Evolutionary conservation across 2,113 vertebrate genomes (phyloP).

Genomic region (Siniperca knerii): DNA sequence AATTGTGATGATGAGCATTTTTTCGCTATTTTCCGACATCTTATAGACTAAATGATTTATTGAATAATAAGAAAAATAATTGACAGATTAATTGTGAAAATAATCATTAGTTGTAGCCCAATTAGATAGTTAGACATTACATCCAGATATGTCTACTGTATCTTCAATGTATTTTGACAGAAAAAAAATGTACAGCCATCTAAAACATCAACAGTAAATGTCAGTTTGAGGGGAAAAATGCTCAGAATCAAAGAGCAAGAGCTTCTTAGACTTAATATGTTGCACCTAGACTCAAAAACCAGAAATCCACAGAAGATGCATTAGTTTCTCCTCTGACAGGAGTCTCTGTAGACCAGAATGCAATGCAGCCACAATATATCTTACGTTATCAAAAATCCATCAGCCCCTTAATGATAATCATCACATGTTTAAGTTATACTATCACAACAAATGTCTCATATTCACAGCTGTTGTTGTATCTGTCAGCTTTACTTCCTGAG

Average conservation of each 20-base stretch:
- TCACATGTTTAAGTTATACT: slow-evolving; percentile 24
- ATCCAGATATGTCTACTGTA: not conserved
- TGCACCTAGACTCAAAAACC: not conserved
- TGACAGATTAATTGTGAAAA: not conserved
- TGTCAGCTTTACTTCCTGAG: slow-evolving; percentile 19
- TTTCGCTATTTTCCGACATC: not conserved
- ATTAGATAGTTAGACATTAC: not conserved
- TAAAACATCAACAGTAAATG: not conserved
- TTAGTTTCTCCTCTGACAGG: not conserved
- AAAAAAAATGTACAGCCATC: not conserved
- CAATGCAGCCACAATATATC: slow-evolving; percentile 20
- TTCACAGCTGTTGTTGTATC: slow-evolving; percentile 22
- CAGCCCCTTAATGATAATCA: slow-evolving; percentile 23
- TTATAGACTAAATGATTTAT: not conserved
- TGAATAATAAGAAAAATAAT: not conserved
- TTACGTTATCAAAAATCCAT: slow-evolving; percentile 20
- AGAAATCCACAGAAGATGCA: not conserved
- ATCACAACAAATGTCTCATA: slow-evolving; percentile 34
- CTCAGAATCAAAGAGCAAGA: not conserved
- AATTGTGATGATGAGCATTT: not conserved
- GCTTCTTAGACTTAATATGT: slow-evolving; percentile 2
- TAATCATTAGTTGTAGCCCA: not conserved
- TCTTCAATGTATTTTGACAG: not conserved
- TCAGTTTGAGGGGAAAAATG: not conserved
- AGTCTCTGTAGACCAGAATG: slow-evolving; percentile 5